Conservation (phyloP, 2,888 invertebrate genomes). For the Melanophora roralis region DNA sequence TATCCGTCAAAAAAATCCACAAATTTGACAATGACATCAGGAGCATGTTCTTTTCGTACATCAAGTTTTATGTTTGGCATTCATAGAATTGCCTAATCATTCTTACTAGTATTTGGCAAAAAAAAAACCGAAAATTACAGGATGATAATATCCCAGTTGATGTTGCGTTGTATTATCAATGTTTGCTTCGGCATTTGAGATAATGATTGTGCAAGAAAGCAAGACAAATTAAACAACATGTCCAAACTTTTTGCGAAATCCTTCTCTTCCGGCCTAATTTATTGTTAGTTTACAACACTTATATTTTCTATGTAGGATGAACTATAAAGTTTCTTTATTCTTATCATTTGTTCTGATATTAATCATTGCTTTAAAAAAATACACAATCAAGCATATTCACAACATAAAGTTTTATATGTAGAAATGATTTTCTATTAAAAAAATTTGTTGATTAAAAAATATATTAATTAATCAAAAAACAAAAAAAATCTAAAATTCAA, state of each 20-base stretch:
- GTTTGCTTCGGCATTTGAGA: neutral
- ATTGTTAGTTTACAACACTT: neutral
- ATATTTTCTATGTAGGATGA: no score
- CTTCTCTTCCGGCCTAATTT: neutral
- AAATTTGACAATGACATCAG: neutral
- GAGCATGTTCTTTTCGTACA: neutral
- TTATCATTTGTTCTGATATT: no score
- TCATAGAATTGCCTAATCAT: neutral
- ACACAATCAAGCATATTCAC: no score
- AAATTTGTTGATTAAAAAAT: no score
- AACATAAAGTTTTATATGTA: no score
- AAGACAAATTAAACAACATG: neutral
- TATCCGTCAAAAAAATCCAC: neutral
- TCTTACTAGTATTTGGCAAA: neutral
- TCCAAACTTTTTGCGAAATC: neutral
- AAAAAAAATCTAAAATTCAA: no score
- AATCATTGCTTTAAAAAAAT: no score
- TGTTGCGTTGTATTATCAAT: no score
- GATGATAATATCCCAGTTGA: neutral
- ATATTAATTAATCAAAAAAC: no score
- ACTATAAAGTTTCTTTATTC: no score
- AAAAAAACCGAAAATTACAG: neutral
- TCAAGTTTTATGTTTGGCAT: neutral
- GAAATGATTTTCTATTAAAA: no score
- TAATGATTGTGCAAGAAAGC: neutral